Conservation (phyloP, 1,140 invertebrate species). For the Planococcus citri region DNA sequence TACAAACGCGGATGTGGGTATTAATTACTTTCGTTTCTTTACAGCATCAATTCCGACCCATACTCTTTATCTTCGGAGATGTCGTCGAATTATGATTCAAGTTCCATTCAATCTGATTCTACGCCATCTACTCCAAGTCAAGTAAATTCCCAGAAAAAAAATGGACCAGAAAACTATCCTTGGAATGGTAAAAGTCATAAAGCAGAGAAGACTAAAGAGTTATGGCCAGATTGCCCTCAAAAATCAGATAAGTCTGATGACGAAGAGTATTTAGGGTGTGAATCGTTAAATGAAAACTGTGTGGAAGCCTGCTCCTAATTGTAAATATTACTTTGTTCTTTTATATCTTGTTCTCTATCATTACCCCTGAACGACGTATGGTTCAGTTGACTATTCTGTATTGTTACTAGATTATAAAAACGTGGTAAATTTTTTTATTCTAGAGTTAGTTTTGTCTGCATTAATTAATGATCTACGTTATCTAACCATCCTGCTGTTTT, state of each 20-base stretch:
- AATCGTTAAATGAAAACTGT: neutral
- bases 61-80: neutral
- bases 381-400: neutral
- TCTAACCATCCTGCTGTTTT: neutral
- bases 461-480: neutral
- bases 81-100: neutral
- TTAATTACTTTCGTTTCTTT: neutral
- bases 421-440: neutral
- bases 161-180: neutral
- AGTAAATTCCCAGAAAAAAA: neutral
- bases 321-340: neutral
- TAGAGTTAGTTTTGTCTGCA: neutral
- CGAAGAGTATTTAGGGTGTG: constrained; percentile 10
- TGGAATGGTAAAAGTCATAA: neutral
- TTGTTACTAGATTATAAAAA: neutral
- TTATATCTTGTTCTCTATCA: neutral
- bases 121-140: neutral
- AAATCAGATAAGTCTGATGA: constrained; percentile 6
- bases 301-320: neutral
- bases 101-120: neutral
- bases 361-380: neutral
- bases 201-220: neutral
- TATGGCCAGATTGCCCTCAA: neutral
- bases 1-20: neutral
- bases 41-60: neutral